phyloP scores from a whole-genome alignment of 2,113 vertebrate species.

The Oreotrochilus melanogaster region DNA sequence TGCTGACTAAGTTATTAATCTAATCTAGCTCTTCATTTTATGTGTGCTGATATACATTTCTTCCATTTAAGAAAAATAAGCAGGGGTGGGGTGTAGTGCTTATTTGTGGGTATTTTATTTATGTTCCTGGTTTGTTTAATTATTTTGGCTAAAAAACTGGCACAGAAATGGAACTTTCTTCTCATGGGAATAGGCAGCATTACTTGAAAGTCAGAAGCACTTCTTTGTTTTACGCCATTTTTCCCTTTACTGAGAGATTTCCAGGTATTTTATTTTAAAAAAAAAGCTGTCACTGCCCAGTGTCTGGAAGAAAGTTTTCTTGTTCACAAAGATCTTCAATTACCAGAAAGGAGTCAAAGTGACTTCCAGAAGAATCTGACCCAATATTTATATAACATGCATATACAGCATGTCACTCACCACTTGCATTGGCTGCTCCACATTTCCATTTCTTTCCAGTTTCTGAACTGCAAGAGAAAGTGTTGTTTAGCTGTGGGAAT shows the following conservation, averaged over 20 bases:
- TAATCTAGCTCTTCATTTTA: neutral
- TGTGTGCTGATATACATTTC: neutral
- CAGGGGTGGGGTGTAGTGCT: neutral
- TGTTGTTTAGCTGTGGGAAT: conserved; percentile 30
- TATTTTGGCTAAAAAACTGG: neutral
- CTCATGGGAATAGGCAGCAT: neutral
- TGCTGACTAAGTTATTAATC: neutral
- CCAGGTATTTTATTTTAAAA: neutral
- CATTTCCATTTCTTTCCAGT: neutral
- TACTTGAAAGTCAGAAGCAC: neutral
- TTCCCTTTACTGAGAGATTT: neutral
- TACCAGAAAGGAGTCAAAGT: neutral
- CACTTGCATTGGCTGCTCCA: neutral
- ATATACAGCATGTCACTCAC: conserved; percentile 36
- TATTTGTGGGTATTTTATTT: neutral
- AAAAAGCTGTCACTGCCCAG: neutral
- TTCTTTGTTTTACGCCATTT: neutral
- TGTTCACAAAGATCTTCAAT: neutral
- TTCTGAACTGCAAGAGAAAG: conserved; percentile 47
- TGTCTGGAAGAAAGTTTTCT: neutral
- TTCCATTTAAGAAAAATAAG: neutral
- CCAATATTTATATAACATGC: neutral
- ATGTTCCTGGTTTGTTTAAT: neutral
- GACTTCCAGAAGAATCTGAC: conserved; percentile 14
- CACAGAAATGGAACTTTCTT: neutral